These are phyloP conservation scores for Muntiacus muntjak DNA, from an alignment of 2,113 vertebrate species.

Conservation along the genomic window DNA sequence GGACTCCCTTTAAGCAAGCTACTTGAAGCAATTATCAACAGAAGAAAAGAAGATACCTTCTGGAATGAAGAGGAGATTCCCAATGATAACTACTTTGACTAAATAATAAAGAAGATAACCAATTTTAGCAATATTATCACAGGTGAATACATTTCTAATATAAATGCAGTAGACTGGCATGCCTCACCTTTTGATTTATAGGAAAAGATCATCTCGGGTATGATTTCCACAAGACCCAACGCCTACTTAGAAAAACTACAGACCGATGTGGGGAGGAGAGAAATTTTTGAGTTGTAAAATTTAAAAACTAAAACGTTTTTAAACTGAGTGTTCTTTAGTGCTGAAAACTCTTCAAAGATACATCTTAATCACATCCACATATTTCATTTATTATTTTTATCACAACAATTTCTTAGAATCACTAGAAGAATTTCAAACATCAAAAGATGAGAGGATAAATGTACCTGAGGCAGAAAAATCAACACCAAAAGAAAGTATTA, in stretches of 20 bases:
- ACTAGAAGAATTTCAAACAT: conserved; percentile 11
- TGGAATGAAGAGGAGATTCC: background rate
- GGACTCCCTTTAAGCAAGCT: background rate
- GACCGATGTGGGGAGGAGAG: background rate
- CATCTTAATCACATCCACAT: background rate
- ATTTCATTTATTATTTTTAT: conserved; percentile 13
- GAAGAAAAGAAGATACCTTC: background rate
- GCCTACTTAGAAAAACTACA: background rate
- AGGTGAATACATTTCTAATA: background rate
- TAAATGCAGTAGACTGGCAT: background rate
- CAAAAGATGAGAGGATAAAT: background rate
- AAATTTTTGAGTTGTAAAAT: background rate
- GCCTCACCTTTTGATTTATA: background rate
- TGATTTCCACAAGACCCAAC: background rate
- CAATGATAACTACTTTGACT: background rate
- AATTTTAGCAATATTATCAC: background rate
- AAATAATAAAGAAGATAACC: background rate
- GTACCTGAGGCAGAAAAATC: background rate
- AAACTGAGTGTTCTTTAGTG: background rate
- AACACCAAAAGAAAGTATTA: background rate
- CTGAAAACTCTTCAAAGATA: background rate
- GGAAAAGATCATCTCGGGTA: background rate
- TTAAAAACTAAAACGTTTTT: conserved; percentile 20
- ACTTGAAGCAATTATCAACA: background rate
- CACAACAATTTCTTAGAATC: background rate